Percentiles rank a stretch among this genome's conserved stretches.
phyloP scores from a whole-genome alignment of 2,797 vertebrate species.

The Ambastaia sidthimunki region DNA sequence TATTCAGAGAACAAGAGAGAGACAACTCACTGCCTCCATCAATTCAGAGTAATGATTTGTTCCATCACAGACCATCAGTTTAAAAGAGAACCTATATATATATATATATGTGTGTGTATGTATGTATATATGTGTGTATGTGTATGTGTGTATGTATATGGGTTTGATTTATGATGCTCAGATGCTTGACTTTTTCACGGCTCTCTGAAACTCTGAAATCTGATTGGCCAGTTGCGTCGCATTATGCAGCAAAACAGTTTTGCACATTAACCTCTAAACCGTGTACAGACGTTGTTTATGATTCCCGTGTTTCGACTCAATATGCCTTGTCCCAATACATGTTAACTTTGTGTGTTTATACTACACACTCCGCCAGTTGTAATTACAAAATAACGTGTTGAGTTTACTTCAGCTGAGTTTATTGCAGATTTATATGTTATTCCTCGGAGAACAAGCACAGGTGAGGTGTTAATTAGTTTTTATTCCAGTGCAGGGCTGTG shows the following conservation, averaged over 20 bases:
- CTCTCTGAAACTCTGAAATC: too few species aligned
- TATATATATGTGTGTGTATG: too few species aligned
- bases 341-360: too few species aligned
- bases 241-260: too few species aligned
- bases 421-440: neutral
- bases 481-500: constrained; percentile 19
- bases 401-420: too few species aligned
- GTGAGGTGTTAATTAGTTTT: constrained; percentile 36
- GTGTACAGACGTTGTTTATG: too few species aligned
- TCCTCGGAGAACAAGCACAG: neutral
- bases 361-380: too few species aligned
- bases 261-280: too few species aligned
- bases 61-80: constrained; percentile 14
- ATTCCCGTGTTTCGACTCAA: too few species aligned
- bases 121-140: neutral
- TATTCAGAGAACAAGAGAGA: constrained; percentile 23
- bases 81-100: neutral
- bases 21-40: constrained; percentile 22
- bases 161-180: neutral
- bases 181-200: too few species aligned
- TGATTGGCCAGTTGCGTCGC: neutral
- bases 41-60: constrained; percentile 33
- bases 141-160: neutral
- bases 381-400: too few species aligned
- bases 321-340: too few species aligned